Conservation (phyloP, 2,113 vertebrate genomes). For the Silurus glanis region DNA sequence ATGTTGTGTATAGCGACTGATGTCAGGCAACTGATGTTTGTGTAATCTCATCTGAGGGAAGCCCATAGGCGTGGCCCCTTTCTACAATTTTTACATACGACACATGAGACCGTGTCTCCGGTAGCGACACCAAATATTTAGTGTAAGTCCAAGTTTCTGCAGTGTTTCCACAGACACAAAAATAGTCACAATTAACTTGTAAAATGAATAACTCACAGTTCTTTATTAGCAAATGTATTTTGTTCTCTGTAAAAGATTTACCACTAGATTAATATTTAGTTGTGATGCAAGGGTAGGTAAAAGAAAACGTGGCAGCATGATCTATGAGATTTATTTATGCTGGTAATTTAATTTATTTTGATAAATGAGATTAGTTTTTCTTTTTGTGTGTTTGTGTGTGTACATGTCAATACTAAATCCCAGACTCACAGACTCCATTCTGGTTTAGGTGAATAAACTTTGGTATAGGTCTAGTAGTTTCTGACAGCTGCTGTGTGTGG, state of each 20-base stretch:
- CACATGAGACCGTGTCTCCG: neutral
- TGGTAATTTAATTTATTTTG: constrained; percentile 6
- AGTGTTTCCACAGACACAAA: neutral
- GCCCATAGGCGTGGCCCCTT: constrained; percentile 4
- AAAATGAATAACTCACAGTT: neutral
- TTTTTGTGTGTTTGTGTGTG: neutral
- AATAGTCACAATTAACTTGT: neutral
- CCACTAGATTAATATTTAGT: neutral
- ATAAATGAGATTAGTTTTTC: constrained; percentile 31
- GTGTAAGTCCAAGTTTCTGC: neutral
- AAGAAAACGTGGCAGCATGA: neutral
- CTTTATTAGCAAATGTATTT: neutral
- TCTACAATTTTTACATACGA: constrained; percentile 11
- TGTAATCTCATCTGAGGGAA: constrained; percentile 28
- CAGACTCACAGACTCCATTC: constrained; percentile 6
- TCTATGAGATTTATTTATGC: neutral
- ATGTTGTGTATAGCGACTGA: constrained; percentile 15
- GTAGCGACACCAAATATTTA: constrained; percentile 9
- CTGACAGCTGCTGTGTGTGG: neutral
- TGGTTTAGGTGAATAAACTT: constrained; percentile 23
- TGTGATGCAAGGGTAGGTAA: neutral
- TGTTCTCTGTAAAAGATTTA: neutral
- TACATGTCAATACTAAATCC: neutral
- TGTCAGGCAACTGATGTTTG: neutral
- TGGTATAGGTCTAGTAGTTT: constrained; percentile 13